Evolutionary conservation across 1,140 invertebrate species (phyloP).

Genomic region (Ceratitis capitata): DNA sequence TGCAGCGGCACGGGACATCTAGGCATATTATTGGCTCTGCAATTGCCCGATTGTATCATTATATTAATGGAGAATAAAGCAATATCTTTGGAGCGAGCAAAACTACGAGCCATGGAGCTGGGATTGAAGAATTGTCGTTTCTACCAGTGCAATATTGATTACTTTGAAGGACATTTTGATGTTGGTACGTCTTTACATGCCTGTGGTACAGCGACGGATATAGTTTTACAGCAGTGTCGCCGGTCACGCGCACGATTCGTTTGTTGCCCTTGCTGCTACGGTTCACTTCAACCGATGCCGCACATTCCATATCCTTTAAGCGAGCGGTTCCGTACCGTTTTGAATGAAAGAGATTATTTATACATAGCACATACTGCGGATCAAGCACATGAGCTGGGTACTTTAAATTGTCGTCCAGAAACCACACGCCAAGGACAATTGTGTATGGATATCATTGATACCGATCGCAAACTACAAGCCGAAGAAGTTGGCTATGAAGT

Average conservation of each 20-base stretch:
- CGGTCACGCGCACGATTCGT: conserved; percentile 82
- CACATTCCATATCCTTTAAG: conserved; percentile 82
- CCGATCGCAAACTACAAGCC: conserved; percentile 80
- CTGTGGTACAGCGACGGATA: conserved; percentile 93
- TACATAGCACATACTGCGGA: conserved; percentile 89
- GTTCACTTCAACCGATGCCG: conserved; percentile 75
- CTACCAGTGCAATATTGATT: conserved; percentile 88
- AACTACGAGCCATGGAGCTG: conserved; percentile 75
- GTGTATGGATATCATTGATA: conserved; percentile 91
- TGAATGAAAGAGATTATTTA: conserved; percentile 76
- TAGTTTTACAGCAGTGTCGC: conserved; percentile 88
- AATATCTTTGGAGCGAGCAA: conserved; percentile 81
- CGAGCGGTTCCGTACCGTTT: conserved; percentile 66
- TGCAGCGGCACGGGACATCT: conserved; percentile 94
- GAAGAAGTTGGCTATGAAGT: conserved; percentile 80
- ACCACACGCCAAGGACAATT: conserved; percentile 78
- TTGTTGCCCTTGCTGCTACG: conserved; percentile 95
- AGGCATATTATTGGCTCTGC: conserved; percentile 84
- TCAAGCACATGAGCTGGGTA: conserved; percentile 83
- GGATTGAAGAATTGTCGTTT: conserved; percentile 80
- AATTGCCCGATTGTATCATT: conserved; percentile 79
- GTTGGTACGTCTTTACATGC: conserved; percentile 91
- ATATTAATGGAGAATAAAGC: conserved; percentile 94
- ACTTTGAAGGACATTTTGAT: conserved; percentile 80
- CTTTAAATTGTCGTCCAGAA: conserved; percentile 60